A percentile compares a stretch with the other conserved stretches of the same genome.
Conservation (phyloP, 2,888 invertebrate genomes). For the Axea sp. region DNA sequence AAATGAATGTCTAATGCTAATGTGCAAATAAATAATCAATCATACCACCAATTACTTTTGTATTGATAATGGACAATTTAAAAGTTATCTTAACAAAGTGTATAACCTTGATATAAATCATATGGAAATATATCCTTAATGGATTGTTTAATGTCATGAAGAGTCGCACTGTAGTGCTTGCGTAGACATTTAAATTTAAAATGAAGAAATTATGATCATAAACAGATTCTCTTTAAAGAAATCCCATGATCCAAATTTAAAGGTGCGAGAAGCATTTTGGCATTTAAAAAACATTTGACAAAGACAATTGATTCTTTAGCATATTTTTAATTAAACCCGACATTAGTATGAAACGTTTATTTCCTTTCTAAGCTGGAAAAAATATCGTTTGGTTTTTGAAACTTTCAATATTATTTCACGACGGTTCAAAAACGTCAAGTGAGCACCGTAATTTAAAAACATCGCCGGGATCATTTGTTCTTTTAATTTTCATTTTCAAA, state of each 20-base stretch:
- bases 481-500: constrained; percentile 11
- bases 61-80: constrained; percentile 9
- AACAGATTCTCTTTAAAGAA: too few species aligned
- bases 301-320: neutral
- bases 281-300: too few species aligned
- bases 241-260: too few species aligned
- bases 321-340: constrained; percentile 6
- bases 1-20: too few species aligned
- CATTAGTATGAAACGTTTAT: too few species aligned
- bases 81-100: constrained; percentile 2
- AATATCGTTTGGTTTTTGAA: neutral
- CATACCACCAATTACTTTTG: constrained; percentile 1
- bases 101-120: constrained; percentile 22
- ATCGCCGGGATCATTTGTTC: constrained; percentile 12
- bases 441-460: constrained; percentile 3
- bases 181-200: too few species aligned
- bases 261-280: too few species aligned
- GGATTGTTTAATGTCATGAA: constrained; percentile 28
- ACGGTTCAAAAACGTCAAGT: constrained; percentile 2
- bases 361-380: too few species aligned
- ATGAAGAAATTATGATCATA: too few species aligned
- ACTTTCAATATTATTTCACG: constrained; percentile 5
- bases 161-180: too few species aligned
- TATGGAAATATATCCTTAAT: constrained; percentile 28
- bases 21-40: too few species aligned